Base-by-base conservation (phyloP, 2,113 vertebrate genomes). In the Strigops habroptila region DNA sequence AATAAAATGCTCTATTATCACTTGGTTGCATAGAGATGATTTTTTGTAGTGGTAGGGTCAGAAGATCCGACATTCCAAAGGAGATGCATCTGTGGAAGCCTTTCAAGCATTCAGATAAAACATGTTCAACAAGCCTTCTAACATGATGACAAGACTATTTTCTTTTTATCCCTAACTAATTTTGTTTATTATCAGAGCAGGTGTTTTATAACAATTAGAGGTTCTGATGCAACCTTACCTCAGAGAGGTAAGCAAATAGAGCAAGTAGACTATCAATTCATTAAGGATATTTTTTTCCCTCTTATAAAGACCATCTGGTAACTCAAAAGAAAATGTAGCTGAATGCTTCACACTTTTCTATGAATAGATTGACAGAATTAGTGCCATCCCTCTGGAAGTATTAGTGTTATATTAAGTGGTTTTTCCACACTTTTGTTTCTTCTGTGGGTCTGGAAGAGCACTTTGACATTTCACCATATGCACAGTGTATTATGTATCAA, bases 161-260 rank as follows among this genome's bases (percentile, higher is more conserved):
- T 97, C 94, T 98, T 97, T 87, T 90, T 96, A 78, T 96, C 77
- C 64, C 81, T 80, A 91, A 91, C 27, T 90, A 86, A 80, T 96
- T 98, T 97, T 97, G 97, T 98, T 98, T 98, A 96, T 98, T 97
- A 97, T 86, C 95, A 90, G 97, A 98, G 97, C 97, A 98, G 97
- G 96, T 99, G 97, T 98, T 98, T 98, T 97, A 97, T 94, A 98
- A 97, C 96, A 97, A 95, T 97, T 97, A 97, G 96, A 80, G 37
- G 83, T 97, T 96, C 97, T 97, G 97, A 96, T 96, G 96, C 93
- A 96, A 97, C 93, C 94, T 95, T 86, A 76, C 97, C 95, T 90
- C 88, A 96, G 93, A 98, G 95, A 97, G 93, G 96, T 96, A 98
- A 97, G 97, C 95, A 99, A 98, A 98, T 97, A 98, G 75, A 90